A percentile compares a stretch with the other conserved stretches of the same genome.
Evolutionary conservation across 2,797 vertebrate species (phyloP).

Genomic region (Mareca penelope): DNA sequence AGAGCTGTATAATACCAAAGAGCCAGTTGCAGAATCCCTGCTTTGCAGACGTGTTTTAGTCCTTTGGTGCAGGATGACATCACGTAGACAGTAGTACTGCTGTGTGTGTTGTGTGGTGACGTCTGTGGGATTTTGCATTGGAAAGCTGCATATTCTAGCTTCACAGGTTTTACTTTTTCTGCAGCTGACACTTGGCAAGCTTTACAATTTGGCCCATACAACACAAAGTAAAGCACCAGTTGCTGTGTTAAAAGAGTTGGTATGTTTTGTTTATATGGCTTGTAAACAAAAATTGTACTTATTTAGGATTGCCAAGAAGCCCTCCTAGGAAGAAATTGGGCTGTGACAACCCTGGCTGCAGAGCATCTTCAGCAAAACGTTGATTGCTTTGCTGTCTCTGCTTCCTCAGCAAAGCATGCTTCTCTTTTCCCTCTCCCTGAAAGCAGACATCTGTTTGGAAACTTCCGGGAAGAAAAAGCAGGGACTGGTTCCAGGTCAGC

Average conservation of each 20-base stretch:
- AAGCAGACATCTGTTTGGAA: neutral
- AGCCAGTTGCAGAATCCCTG: neutral
- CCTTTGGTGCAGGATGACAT: neutral
- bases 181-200: neutral
- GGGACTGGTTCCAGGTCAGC: constrained; percentile 13
- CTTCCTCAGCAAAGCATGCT: constrained; percentile 6
- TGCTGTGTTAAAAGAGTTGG: neutral
- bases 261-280: neutral
- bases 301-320: neutral
- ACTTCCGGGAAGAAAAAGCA: constrained; percentile 51
- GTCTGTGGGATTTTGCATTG: neutral
- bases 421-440: constrained; percentile 32
- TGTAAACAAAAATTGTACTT: neutral
- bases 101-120: neutral
- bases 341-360: neutral
- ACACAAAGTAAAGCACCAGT: neutral
- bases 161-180: neutral
- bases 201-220: neutral
- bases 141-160: neutral
- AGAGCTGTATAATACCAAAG: neutral
- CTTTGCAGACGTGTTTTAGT: neutral
- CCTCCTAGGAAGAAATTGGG: neutral
- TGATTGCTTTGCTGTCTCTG: neutral
- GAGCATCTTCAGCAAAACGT: neutral
- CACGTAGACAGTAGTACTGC: neutral